phyloP scores from a whole-genome alignment of 2,113 vertebrate genomes.

The Oreochromis niloticus region DNA sequence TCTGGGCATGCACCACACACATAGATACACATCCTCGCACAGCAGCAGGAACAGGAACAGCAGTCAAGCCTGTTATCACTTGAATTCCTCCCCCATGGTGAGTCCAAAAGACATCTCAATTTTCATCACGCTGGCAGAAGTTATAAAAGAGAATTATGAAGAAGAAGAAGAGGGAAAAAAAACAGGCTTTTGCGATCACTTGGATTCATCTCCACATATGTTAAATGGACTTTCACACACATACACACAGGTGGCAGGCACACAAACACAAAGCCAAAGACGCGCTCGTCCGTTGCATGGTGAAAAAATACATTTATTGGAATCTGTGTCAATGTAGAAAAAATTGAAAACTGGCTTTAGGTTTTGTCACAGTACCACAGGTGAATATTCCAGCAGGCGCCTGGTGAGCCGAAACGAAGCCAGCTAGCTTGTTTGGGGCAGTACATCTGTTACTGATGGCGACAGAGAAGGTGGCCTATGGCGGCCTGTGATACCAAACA shows the following conservation, averaged over 20 bases:
- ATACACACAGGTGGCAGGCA: constrained; percentile 1
- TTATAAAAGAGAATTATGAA: constrained; percentile 22
- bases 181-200: background rate
- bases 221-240: background rate
- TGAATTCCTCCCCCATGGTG: constrained; percentile 25
- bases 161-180: background rate
- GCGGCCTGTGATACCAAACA: constrained; percentile 48
- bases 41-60: background rate
- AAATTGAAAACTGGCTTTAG: constrained; percentile 70
- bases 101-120: constrained; percentile 51
- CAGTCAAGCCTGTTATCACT: constrained; percentile 37
- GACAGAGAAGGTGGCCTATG: constrained; percentile 32
- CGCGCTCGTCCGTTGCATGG: constrained; percentile 54
- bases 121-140: constrained; percentile 45
- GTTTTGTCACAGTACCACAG: constrained; percentile 71
- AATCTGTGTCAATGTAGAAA: constrained; percentile 76
- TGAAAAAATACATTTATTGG: constrained; percentile 81
- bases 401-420: constrained; percentile 35
- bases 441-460: constrained; percentile 53
- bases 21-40: background rate
- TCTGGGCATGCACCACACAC: background rate
- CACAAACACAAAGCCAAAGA: constrained; percentile 48
- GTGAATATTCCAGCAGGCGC: constrained; percentile 52
- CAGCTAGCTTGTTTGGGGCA: constrained; percentile 55
- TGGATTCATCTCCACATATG: background rate